Conservation (phyloP, 2,888 invertebrate genomes). For the Noctuana brunneofusca region DNA sequence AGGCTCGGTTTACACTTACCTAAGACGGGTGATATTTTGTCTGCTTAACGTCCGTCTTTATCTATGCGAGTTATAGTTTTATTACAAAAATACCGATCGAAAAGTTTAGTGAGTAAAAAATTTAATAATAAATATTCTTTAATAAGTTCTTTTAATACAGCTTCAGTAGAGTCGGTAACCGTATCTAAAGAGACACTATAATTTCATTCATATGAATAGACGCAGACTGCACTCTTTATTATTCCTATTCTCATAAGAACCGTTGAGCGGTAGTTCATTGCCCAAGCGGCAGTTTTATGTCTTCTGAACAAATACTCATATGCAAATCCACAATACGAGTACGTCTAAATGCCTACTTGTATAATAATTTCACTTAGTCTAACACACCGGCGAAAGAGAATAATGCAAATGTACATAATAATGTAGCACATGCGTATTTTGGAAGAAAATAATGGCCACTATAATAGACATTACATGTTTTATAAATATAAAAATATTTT, state of each 20-base stretch:
- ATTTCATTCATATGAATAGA: slow-evolving; percentile 2
- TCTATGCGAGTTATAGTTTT: too few species aligned
- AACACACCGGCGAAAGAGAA: slow-evolving; percentile 18
- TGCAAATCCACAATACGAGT: not conserved
- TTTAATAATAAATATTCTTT: too few species aligned
- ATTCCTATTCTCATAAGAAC: not conserved
- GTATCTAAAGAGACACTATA: not conserved
- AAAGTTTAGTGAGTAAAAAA: too few species aligned
- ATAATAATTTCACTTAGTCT: not conserved
- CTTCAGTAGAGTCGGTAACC: not conserved
- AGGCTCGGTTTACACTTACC: not conserved
- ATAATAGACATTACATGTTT: not conserved
- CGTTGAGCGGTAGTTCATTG: not conserved
- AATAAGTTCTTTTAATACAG: too few species aligned
- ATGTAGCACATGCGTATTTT: slow-evolving; percentile 1
- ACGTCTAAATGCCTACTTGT: not conserved
- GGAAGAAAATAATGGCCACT: not conserved
- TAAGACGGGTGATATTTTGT: not conserved
- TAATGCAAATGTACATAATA: slow-evolving; percentile 12
- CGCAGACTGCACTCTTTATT: not conserved
- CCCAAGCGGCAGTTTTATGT: not conserved
- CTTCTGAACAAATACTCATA: not conserved
- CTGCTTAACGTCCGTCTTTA: too few species aligned
- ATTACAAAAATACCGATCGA: too few species aligned
- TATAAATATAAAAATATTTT: not conserved